Base-by-base conservation (phyloP, 2,797 vertebrate species). In the Erpetoichthys calabaricus region DNA sequence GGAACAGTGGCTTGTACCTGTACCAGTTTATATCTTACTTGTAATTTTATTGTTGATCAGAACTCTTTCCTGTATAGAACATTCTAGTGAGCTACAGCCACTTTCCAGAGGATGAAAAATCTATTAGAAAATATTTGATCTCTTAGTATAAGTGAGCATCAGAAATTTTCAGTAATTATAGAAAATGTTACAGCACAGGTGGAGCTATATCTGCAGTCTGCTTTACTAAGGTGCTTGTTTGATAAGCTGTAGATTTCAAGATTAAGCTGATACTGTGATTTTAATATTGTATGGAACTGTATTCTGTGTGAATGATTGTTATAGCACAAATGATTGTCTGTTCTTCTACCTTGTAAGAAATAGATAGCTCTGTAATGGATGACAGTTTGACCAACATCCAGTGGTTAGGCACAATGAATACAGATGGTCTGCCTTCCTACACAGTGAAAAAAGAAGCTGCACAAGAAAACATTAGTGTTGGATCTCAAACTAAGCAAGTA, bases 361-460 rank as follows among this genome's bases (percentile, higher is more conserved):
- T 69, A 47, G 8, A 10, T 5, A 70, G 76, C 56, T 73, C 76
- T 5, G 64, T 70, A 4, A 75, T 96, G 44, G 83, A 97, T 60
- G 85, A 79, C 72, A 97, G 91, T 68, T 83, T 96, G 64, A 93
- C 92, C 57, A 91, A 90, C 59, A 91, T 96, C 61, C 90, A 94
- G 55, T 94, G 92, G 92, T 71, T 94, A 62, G 88, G 86, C n/a
- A 87, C 69, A 64, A 91, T 90, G 86, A 86, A 65, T 71, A 80
- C 87, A 0, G 73, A 79, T 1, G 65, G 69, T 6, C 58, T 89
- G 2, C 80, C 72, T 57, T 57, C 81, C 3, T 75, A 83, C 63
- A 55, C 68, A 8, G 46, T 61, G 59, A 81, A 81, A 65, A 80
- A 69, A 45, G 57, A 47, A 4, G 61, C 42, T 0, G 75, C 74